phyloP scores from a whole-genome alignment of 2,797 vertebrate genomes.

The Chromobotia macracanthus region DNA sequence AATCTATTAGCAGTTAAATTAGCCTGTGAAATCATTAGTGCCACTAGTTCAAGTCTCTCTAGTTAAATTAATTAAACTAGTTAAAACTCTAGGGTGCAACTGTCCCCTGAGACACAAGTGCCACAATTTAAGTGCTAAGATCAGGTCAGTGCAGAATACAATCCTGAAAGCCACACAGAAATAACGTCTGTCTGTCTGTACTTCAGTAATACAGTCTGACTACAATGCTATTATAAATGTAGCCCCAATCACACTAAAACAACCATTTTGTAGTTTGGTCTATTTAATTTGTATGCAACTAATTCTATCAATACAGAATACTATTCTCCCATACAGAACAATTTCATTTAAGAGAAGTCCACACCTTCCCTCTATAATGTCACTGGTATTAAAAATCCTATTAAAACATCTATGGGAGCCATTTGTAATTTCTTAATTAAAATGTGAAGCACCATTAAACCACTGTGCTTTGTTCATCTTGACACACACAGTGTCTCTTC shows the following conservation, averaged over 20 bases:
- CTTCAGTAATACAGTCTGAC: too few species aligned
- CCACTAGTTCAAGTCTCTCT: constrained; percentile 1
- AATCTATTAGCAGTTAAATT: constrained; percentile 4
- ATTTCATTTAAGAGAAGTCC: neutral
- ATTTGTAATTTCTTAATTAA: neutral
- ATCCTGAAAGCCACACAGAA: neutral
- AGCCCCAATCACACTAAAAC: too few species aligned
- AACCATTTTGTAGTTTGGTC: neutral
- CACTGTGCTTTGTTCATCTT: neutral
- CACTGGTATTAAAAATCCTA: neutral
- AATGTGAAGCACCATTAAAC: neutral
- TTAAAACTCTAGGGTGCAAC: constrained; percentile 29
- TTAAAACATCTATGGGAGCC: neutral
- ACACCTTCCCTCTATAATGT: neutral
- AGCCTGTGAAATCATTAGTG: constrained; percentile 3
- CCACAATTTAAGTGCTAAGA: neutral
- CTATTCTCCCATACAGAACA: neutral
- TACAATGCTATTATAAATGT: too few species aligned
- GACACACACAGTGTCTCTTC: neutral
- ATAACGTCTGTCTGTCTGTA: too few species aligned
- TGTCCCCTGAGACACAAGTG: constrained; percentile 25
- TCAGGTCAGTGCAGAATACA: neutral
- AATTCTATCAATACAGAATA: too few species aligned
- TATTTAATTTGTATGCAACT: too few species aligned
- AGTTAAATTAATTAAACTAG: constrained; percentile 18